Base-by-base conservation (phyloP, 2,113 vertebrate species). In the Aythya baeri region DNA sequence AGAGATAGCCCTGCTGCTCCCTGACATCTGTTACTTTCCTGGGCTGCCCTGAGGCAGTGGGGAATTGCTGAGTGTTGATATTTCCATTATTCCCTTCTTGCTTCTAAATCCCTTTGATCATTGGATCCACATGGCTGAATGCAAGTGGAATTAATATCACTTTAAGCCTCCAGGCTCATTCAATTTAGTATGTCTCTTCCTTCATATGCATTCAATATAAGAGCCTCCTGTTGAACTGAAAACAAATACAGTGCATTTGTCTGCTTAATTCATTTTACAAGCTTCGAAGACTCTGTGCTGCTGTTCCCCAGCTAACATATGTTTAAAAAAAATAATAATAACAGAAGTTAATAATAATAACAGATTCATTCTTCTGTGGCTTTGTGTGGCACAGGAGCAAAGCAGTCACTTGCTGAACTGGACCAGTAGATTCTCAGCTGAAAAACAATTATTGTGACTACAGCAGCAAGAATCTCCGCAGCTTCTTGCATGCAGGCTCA, bases 71-170 rank as follows among this genome's bases (percentile, higher is more conserved):
- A 94, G 91, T 95, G 91, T 90, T 96, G 93, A 93, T 96, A 91
- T 88, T 97, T 91, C 91, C 79, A 93, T 94, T 94, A 94, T 89
- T 96, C 79, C 79, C 29, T 90, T 80, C 79, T 96, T 91, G 72
- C 91, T 83, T 93, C 93, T 80, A 89, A 94, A 82, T 89, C 72
- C 57, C 76, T 96, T 96, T 96, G 91, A 97, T 97, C 95, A 88
- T 88, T 95, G 88, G 87, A 94, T 95, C 72, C 95, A 91, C 93
- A 95, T 94, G 89, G 79, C 36, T 95, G 94, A 91, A 91, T 90
- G 75, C 94, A 97, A 96, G 88, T 93, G 93, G 94, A 94, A 91
- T 97, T 95, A 96, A 96, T 96, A 96, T 83, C 36, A 70, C 59
- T 91, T 95, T 63, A 85, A 89, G 87, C 94, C 96, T 94, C 57